A percentile compares a stretch with the other conserved stretches of the same genome.
Evolutionary conservation across 2,888 invertebrate genomes (phyloP).

Genomic region (Tenthredo livida): DNA sequence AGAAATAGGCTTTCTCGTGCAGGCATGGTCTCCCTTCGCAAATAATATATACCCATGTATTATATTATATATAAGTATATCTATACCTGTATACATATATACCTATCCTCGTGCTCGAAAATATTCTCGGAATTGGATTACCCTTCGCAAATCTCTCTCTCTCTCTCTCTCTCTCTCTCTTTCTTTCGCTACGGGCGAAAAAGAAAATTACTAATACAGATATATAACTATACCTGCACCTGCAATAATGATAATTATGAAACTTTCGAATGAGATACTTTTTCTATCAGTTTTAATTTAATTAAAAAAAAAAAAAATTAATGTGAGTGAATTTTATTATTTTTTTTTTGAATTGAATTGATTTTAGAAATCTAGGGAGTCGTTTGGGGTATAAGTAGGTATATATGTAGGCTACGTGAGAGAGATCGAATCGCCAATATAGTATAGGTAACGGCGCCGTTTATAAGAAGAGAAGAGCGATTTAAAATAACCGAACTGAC

Average conservation of each 20-base stretch:
- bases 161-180: neutral
- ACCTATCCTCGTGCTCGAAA: constrained; percentile 2
- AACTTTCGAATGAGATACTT: neutral
- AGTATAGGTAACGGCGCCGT: neutral
- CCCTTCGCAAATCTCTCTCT: constrained; percentile 13
- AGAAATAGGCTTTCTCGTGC: constrained; percentile 45
- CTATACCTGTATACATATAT: too few species aligned
- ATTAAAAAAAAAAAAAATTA: too few species aligned
- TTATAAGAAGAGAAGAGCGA: constrained; percentile 29
- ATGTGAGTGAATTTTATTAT: neutral
- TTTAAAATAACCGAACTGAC: constrained; percentile 41
- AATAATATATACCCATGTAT: constrained; percentile 16
- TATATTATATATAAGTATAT: neutral
- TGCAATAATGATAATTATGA: neutral
- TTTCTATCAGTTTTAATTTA: neutral
- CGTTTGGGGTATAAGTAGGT: neutral
- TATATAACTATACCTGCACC: neutral
- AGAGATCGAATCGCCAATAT: neutral
- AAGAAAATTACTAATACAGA: constrained; percentile 5
- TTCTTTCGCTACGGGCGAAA: neutral
- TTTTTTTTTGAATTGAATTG: too few species aligned
- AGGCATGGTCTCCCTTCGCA: neutral
- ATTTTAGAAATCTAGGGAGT: neutral
- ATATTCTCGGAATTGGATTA: constrained; percentile 43
- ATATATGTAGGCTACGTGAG: neutral